These are phyloP conservation scores for Drosophila asahinai DNA, from an alignment of 1,140 invertebrate species.

Conservation along the genomic window DNA sequence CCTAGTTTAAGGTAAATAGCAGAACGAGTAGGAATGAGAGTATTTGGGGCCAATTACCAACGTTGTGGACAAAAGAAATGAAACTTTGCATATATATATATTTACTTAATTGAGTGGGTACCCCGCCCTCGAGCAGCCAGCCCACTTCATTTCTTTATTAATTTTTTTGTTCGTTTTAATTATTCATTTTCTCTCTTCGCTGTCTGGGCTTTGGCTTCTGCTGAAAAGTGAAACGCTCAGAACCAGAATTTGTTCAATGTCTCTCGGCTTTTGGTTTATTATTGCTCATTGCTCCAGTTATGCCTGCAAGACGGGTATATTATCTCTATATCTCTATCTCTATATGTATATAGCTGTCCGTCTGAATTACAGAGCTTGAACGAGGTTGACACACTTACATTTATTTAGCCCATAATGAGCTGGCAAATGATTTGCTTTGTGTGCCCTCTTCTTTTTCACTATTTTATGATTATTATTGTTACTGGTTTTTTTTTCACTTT, in stretches of 20 bases:
- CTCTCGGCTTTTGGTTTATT: slow-evolving; percentile 52
- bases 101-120: slow-evolving; percentile 34
- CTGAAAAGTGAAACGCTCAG: slow-evolving; percentile 72
- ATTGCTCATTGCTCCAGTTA: slow-evolving; percentile 71
- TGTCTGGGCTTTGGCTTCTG: background rate
- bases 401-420: slow-evolving; percentile 61
- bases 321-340: slow-evolving; percentile 27
- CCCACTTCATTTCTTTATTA: slow-evolving; percentile 37
- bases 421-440: slow-evolving; percentile 43
- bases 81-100: slow-evolving; percentile 44
- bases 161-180: slow-evolving; percentile 33
- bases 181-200: slow-evolving; percentile 20
- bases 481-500: slow-evolving; percentile 70
- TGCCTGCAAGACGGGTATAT: slow-evolving; percentile 48
- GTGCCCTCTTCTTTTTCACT: slow-evolving; percentile 10
- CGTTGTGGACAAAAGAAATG: slow-evolving; percentile 46
- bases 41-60: slow-evolving; percentile 49
- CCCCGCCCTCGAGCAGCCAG: background rate
- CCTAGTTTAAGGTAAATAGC: slow-evolving; percentile 56
- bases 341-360: slow-evolving; percentile 25
- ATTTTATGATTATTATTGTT: slow-evolving; percentile 16
- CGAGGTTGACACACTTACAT: slow-evolving; percentile 73
- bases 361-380: slow-evolving; percentile 53
- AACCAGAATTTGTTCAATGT: slow-evolving; percentile 65
- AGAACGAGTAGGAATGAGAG: slow-evolving; percentile 28